Conservation (phyloP, 2,888 invertebrate genomes). For the Drosophila cognata region DNA sequence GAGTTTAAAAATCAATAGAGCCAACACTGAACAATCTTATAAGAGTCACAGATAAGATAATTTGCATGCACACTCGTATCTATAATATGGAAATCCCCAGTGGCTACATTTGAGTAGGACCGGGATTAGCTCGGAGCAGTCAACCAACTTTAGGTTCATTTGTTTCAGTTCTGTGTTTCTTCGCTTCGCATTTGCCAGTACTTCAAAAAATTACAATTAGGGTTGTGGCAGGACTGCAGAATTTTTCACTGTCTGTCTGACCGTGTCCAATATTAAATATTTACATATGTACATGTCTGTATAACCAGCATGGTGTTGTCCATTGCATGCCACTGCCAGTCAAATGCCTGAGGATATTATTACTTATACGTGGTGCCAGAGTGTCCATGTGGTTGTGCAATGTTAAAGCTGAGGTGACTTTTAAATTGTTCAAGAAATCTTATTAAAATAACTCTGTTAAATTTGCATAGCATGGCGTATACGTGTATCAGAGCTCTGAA, state of each 20-base stretch:
- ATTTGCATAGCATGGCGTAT: constrained; percentile 28
- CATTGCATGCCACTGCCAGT: background rate
- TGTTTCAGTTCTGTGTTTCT: background rate
- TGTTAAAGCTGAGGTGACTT: constrained; percentile 1
- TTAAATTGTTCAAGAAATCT: constrained; percentile 22
- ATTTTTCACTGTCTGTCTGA: constrained; percentile 15
- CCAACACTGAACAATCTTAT: background rate
- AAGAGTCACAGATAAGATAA: background rate
- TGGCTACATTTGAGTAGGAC: constrained; percentile 8
- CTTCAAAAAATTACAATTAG: constrained; percentile 37
- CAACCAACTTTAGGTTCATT: constrained; percentile 1
- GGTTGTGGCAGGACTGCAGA: constrained; percentile 2
- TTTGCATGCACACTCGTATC: background rate
- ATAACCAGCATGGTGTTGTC: background rate
- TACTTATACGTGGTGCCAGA: background rate
- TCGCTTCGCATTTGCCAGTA: background rate
- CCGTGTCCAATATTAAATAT: constrained; percentile 28
- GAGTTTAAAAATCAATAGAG: constrained; percentile 9
- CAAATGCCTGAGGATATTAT: constrained; percentile 12
- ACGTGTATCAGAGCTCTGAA: constrained; percentile 33
- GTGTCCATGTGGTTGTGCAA: background rate
- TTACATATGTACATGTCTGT: constrained; percentile 21
- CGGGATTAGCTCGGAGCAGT: background rate
- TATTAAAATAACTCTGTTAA: constrained; percentile 11
- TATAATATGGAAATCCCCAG: background rate